Evolutionary conservation across 2,797 vertebrate genomes (phyloP), one percentile per base, ranked within the genome.

Genomic region (Poeciliopsis presidionis): DNA sequence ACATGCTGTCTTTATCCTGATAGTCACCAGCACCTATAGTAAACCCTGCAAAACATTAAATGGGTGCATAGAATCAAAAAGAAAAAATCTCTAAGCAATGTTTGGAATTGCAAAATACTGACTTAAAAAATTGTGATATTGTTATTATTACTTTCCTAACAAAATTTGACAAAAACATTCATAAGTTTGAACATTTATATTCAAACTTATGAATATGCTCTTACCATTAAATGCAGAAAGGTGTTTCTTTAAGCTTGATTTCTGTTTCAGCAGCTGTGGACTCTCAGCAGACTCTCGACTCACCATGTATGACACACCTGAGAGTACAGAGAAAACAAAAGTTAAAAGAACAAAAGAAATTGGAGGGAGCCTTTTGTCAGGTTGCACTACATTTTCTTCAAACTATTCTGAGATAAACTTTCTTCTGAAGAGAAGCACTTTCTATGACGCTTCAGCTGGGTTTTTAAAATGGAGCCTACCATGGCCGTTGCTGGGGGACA

Each of bases 1-100:
- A 97, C 98, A 99, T 98, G 81, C 97, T 97, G 87, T 99, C 97
- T 74, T 97, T 98, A 71, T 97, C 97, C 90, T 96, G 96, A 92
- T 93, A 95, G 90, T 96, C 92, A 0, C 93, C 93, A 28, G 94
- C 90, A 73, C 95, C 91, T 30, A 94, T 92, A 73, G 94, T 74
- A 41, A 95, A 96, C 78, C 97, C 97, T 98, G 86, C 28, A 84
- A 83, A 72, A 72, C 41, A 77, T 0, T 12, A 5, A 4, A 74
- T 2, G 25, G 25, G 20, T 39, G 43, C 1, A 36, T 33, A 39
- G 28, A 49, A 55, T 14, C 22, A 75, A 33, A 61, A 73, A 14
- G 1, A 53, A 39, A 8, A 25, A 33, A 41, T 39, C 8, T 36
- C 13, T 55, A 13, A 53, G 33, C 67, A 53, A 53, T 22, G 20